Percentiles rank a stretch among this genome's conserved stretches.
These are phyloP conservation scores for Drosophila ercepeae DNA, from an alignment of 1,140 invertebrate species.

Conservation along the genomic window DNA sequence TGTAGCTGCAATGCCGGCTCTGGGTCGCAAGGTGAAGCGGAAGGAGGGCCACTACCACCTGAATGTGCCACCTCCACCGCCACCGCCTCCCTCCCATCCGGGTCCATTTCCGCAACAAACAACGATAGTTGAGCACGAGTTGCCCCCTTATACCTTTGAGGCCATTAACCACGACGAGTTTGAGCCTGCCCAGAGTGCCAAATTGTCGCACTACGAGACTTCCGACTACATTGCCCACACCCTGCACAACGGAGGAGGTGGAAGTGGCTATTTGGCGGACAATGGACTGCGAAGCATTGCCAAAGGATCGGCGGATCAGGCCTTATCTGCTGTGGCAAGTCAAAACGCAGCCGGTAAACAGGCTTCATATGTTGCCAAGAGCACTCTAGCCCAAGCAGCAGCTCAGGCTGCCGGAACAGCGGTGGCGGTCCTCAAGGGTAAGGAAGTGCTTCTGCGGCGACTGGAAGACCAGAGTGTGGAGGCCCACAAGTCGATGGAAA, in stretches of 20 bases:
- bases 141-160: slow-evolving; percentile 66
- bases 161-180: slow-evolving; percentile 68
- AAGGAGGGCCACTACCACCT: slow-evolving; percentile 68
- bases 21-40: slow-evolving; percentile 75
- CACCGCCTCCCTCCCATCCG: slow-evolving; percentile 19
- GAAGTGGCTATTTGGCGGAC: slow-evolving; percentile 57
- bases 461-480: slow-evolving; percentile 85
- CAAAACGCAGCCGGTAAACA: slow-evolving; percentile 85
- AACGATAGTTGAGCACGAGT: slow-evolving; percentile 41
- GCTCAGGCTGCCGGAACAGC: slow-evolving; percentile 83
- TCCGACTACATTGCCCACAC: slow-evolving; percentile 50
- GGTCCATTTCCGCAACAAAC: slow-evolving; percentile 33
- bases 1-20: slow-evolving; percentile 29
- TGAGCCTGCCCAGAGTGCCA: slow-evolving; percentile 12
- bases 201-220: slow-evolving; percentile 39
- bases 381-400: slow-evolving; percentile 85
- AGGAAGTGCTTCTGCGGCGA: slow-evolving; percentile 85
- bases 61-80: slow-evolving; percentile 68
- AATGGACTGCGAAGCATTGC: slow-evolving; percentile 85
- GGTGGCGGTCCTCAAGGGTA: slow-evolving; percentile 86
- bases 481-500: slow-evolving; percentile 84
- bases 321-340: slow-evolving; percentile 84
- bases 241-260: neutral
- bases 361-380: slow-evolving; percentile 86
- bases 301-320: slow-evolving; percentile 89